Evolutionary conservation across 2,797 vertebrate species (phyloP).

Genomic region (Graptemys geographica): DNA sequence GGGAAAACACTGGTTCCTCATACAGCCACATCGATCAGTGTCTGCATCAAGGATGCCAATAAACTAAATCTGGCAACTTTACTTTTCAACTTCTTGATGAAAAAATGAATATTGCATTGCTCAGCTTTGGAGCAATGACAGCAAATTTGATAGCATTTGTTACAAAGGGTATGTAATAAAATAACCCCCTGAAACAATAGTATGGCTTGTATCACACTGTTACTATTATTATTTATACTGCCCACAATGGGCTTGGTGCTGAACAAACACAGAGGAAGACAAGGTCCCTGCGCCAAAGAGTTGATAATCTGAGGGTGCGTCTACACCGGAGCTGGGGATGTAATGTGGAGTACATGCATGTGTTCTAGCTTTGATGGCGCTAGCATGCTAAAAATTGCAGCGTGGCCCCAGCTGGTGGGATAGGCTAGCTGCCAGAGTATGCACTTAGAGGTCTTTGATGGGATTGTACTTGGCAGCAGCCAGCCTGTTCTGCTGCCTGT

Average conservation of each 20-base stretch:
- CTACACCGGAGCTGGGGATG: not conserved
- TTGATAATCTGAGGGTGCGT: not conserved
- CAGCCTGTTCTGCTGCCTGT: not conserved
- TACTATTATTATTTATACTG: not conserved
- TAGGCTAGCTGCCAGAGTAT: too few relatives aligned
- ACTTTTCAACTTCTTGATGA: not conserved
- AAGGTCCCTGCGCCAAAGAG: not conserved
- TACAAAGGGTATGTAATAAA: not conserved
- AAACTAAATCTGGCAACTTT: not conserved
- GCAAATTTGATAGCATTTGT: rapidly evolving
- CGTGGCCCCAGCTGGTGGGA: too few relatives aligned
- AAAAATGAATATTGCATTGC: rapidly evolving
- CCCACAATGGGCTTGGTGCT: not conserved
- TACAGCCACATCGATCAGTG: not conserved
- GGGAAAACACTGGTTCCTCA: rapidly evolving
- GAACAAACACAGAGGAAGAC: not conserved
- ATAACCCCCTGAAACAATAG: not conserved
- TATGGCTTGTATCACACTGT: not conserved
- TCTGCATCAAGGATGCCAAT: rapidly evolving
- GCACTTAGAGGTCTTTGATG: not conserved
- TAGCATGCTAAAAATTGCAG: not conserved
- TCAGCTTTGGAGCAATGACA: not conserved
- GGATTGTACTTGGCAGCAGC: not conserved
- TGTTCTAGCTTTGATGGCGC: not conserved
- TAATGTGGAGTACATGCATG: not conserved